Evolutionary conservation across 1,140 invertebrate genomes (phyloP).

Genomic region (Dendrolimus punctatus): DNA sequence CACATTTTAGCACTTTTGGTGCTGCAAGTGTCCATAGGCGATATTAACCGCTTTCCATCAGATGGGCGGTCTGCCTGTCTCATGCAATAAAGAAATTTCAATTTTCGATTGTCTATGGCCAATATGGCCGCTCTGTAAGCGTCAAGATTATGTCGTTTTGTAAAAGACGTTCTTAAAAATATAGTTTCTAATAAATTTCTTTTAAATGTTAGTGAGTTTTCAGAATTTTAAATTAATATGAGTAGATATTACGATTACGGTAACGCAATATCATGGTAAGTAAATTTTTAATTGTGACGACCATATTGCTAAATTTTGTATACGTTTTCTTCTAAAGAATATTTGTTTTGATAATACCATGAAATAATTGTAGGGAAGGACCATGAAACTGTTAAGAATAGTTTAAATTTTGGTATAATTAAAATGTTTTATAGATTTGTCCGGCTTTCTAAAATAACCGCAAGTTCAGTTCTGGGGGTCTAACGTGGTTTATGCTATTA

Average conservation of each 20-base stretch:
- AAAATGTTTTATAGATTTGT: not conserved
- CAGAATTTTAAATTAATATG: constrained; percentile 59
- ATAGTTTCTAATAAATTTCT: constrained; percentile 32
- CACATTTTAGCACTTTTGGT: too few species aligned
- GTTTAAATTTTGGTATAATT: too few species aligned
- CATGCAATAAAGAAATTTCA: constrained; percentile 11
- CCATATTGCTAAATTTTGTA: constrained; percentile 57
- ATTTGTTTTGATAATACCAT: constrained; percentile 9
- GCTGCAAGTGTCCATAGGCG: too few species aligned
- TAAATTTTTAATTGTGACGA: constrained; percentile 42
- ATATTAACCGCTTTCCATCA: too few species aligned
- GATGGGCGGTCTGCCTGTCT: too few species aligned
- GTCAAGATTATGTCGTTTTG: constrained; percentile 60
- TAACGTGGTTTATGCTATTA: constrained; percentile 11
- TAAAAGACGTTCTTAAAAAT: constrained; percentile 53
- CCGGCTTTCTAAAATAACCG: constrained; percentile 14
- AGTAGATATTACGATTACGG: constrained; percentile 72
- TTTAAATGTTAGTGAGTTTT: constrained; percentile 45
- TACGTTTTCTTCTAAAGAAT: constrained; percentile 40
- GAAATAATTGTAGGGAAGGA: too few species aligned
- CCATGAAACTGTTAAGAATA: too few species aligned
- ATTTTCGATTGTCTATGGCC: constrained; percentile 54
- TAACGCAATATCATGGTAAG: constrained; percentile 71
- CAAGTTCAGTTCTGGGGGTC: constrained; percentile 5
- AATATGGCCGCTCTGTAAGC: constrained; percentile 62